phyloP scores from a whole-genome alignment of 2,113 vertebrate species.

The Lamprologus ornatipinnis region DNA sequence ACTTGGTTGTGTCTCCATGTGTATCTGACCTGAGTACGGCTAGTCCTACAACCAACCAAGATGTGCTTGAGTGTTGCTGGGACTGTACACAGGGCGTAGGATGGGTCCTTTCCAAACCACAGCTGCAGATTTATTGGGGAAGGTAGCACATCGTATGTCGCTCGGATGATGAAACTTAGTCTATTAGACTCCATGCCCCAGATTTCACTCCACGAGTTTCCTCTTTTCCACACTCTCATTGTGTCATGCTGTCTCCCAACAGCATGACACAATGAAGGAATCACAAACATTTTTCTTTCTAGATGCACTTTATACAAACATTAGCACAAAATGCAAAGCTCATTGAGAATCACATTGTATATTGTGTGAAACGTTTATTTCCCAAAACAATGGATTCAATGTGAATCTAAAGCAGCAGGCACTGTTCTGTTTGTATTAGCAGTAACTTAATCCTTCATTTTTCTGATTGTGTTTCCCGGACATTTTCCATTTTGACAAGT shows the following conservation, averaged over 20 bases:
- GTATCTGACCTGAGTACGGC: too few relatives aligned
- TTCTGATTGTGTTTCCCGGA: not conserved
- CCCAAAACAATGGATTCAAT: not conserved
- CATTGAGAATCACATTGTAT: not conserved
- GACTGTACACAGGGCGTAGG: fast-evolving
- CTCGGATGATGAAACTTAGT: not conserved
- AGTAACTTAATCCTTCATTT: not conserved
- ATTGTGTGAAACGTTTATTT: not conserved
- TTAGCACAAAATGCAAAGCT: not conserved
- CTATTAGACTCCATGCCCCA: not conserved
- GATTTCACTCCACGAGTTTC: not conserved
- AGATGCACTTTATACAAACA: not conserved
- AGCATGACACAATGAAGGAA: not conserved
- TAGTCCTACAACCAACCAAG: too few relatives aligned
- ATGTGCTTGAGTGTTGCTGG: too few relatives aligned
- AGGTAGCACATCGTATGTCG: not conserved
- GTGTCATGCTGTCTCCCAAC: not conserved
- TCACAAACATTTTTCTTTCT: not conserved
- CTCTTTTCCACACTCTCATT: not conserved
- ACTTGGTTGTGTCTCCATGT: too few relatives aligned
- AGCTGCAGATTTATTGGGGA: not conserved
- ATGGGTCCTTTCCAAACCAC: not conserved
- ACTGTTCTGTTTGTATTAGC: not conserved
- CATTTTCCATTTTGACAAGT: not conserved
- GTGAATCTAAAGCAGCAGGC: not conserved